phyloP scores from a whole-genome alignment of 2,888 invertebrate genomes.

The Thera britannica region DNA sequence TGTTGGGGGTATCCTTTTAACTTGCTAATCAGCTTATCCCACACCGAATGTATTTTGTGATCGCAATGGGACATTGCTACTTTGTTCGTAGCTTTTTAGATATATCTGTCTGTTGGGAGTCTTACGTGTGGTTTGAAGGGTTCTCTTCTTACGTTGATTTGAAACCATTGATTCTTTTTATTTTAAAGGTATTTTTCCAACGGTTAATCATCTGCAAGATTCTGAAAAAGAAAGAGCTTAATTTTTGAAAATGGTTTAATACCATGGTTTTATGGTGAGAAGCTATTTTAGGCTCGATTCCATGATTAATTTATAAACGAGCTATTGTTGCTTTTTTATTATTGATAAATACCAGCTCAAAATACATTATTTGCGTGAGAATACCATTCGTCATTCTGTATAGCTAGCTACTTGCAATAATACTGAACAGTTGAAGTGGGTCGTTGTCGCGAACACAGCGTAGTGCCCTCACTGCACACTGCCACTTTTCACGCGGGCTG shows the following conservation, averaged over 20 bases:
- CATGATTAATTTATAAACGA: no score
- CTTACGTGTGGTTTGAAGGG: slow-evolving; percentile 14
- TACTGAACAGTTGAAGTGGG: slow-evolving; percentile 28
- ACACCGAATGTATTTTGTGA: slow-evolving; percentile 63
- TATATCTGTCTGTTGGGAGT: slow-evolving; percentile 14
- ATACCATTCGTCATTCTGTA: slow-evolving; percentile 2
- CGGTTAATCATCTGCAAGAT: no score
- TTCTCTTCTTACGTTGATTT: slow-evolving; percentile 8
- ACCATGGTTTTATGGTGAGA: no score
- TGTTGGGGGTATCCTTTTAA: slow-evolving; percentile 65
- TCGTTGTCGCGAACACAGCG: slow-evolving; percentile 45
- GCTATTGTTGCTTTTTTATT: not conserved
- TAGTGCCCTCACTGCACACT: slow-evolving; percentile 47
- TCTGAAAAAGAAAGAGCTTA: no score
- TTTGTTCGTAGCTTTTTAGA: slow-evolving; percentile 16
- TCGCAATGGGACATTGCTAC: slow-evolving; percentile 46
- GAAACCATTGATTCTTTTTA: not conserved
- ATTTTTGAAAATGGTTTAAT: no score
- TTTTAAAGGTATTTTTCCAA: not conserved
- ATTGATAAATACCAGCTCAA: not conserved
- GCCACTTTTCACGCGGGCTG: slow-evolving; percentile 57
- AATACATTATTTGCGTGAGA: not conserved
- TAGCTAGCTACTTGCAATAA: slow-evolving; percentile 9
- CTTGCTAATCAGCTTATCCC: slow-evolving; percentile 74
- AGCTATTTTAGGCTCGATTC: no score